Percentiles rank a stretch among this genome's conserved stretches.
These are phyloP conservation scores for Schmidtea mediterranea DNA, from an alignment of 1,140 invertebrate genomes.

Conservation along the genomic window DNA sequence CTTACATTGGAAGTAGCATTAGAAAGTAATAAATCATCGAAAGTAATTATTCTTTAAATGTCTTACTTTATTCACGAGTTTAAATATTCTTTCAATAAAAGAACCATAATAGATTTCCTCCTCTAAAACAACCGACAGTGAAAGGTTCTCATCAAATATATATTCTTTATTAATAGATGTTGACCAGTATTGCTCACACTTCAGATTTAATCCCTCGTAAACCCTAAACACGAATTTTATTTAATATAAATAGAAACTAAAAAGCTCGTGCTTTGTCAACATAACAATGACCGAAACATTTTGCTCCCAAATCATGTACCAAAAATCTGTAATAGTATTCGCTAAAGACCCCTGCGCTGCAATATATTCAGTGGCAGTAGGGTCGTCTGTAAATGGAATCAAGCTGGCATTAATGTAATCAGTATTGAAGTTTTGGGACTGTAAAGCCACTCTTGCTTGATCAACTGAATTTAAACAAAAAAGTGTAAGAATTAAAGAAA, in stretches of 20 bases:
- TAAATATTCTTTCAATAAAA: too few relatives aligned
- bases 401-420: slow-evolving; percentile 93
- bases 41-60: too few relatives aligned
- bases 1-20: too few relatives aligned
- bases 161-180: too few relatives aligned
- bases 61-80: too few relatives aligned
- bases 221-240: too few relatives aligned
- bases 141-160: too few relatives aligned
- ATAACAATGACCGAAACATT: slow-evolving; percentile 60
- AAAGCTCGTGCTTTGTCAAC: slow-evolving; percentile 42
- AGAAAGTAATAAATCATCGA: too few relatives aligned
- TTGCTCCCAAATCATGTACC: slow-evolving; percentile 88
- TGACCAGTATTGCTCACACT: slow-evolving; percentile 89
- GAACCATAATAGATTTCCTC: too few relatives aligned
- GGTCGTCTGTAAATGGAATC: slow-evolving; percentile 32
- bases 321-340: slow-evolving; percentile 60
- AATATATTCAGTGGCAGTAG: slow-evolving; percentile 49
- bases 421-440: slow-evolving; percentile 42
- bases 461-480: slow-evolving; percentile 41
- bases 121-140: too few relatives aligned
- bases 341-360: slow-evolving; percentile 60
- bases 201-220: too few relatives aligned
- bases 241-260: slow-evolving; percentile 26
- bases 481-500: not conserved
- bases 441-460: slow-evolving; percentile 58